Evolutionary conservation across 2,113 vertebrate genomes (phyloP), one percentile per base, ranked within the genome.

Genomic region (Urocolius indicus): DNA sequence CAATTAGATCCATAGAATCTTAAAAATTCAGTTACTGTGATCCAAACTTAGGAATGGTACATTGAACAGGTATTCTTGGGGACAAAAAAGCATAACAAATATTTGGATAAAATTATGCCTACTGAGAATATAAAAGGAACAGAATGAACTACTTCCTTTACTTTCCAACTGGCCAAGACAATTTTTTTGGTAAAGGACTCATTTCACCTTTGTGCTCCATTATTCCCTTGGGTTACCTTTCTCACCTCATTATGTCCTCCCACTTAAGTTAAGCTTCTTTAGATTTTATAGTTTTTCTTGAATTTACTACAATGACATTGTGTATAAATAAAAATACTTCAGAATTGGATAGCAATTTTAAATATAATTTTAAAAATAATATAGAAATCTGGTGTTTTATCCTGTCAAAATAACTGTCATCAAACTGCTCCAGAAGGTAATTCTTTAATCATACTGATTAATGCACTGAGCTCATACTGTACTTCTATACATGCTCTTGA

Each of bases 141-240:
- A 87, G 87, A 93, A 83, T 90, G 94, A 94, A 92, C 46, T 83
- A 48, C 46, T 83, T 94, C 88, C 83, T 14, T 88, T 95, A 95
- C 88, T 75, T 92, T 86, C 46, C 68, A 86, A 32, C 59, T 92
- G 48, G 46, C 68, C 80, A 90, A 81, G 38, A 67, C 24, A 29
- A 88, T 77, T 43, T 84, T 91, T 91, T 34, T 80, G 17, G 12
- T 72, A 84, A 85, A 84, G 86, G 46, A 80, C 24, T 82, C 2
- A 17, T 78, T 93, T 84, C 61, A 87, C 34, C 61, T 78, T 1
- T 65, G 38, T 90, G 34, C 36, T 84, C 59, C 52, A 45, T 11
- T 46, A 84, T 52, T 93, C 73, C 19, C 16, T 84, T 87, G 87
- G 38, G 86, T 96, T 93, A 73, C 81, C 23, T 59, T 94, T 89